Evolutionary conservation across 2,113 vertebrate genomes (phyloP).

Genomic region (Ailuropoda melanoleuca): DNA sequence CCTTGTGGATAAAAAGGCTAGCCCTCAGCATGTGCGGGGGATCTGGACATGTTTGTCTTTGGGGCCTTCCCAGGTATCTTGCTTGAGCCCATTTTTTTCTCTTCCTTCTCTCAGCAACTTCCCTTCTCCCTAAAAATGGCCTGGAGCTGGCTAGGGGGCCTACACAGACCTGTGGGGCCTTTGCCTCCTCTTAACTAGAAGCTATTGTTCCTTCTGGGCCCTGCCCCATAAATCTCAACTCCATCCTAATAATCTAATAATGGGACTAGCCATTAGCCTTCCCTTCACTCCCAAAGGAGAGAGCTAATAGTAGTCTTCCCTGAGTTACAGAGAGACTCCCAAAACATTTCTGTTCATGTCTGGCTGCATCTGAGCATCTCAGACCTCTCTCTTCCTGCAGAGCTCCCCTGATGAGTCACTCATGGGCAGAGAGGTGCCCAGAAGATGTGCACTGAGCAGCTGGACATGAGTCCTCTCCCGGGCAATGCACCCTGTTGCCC

Average conservation of each 20-base stretch:
- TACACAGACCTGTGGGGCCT: rapidly evolving
- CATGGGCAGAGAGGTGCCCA: not conserved
- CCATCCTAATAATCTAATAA: not conserved
- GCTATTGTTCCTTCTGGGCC: not conserved
- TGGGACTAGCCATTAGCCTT: not conserved
- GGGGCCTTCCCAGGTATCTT: not conserved
- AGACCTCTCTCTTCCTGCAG: not conserved
- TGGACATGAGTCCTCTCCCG: no score
- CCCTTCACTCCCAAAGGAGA: not conserved
- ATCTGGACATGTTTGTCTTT: not conserved
- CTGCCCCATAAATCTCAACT: not conserved
- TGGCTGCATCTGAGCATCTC: not conserved
- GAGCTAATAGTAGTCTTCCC: rapidly evolving
- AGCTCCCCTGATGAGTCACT: not conserved
- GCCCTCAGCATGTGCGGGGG: not conserved
- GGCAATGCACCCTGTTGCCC: rapidly evolving
- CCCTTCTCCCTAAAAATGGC: not conserved
- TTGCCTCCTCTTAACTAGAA: not conserved
- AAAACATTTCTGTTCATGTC: not conserved
- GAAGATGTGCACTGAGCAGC: not conserved
- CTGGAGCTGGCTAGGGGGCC: not conserved
- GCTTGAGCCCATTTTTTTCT: not conserved
- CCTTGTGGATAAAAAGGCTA: not conserved
- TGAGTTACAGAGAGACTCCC: not conserved
- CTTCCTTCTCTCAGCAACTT: not conserved